Conservation (phyloP, 2,888 invertebrate genomes). For the Drosophila nigricruria region DNA sequence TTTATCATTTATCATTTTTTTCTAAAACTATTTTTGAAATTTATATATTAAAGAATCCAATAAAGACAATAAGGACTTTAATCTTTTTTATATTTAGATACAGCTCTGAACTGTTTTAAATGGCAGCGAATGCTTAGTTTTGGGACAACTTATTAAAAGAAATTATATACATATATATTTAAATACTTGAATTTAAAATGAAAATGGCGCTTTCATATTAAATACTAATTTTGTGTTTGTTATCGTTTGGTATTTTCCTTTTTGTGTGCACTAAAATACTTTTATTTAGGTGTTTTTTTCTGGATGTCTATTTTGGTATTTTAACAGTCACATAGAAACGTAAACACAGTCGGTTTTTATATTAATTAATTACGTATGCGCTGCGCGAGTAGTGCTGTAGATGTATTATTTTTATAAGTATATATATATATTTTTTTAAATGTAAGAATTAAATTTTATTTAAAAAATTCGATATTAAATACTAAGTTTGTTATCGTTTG, state of each 20-base stretch:
- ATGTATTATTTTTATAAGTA: neutral
- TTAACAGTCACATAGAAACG: neutral
- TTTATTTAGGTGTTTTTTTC: too few species aligned
- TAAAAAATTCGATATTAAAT: neutral
- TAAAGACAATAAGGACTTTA: conserved; percentile 25
- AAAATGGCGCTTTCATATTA: neutral
- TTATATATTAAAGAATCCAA: conserved; percentile 26
- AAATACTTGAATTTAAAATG: too few species aligned
- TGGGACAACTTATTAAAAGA: too few species aligned
- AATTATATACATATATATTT: too few species aligned
- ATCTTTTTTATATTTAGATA: neutral
- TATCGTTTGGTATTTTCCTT: neutral
- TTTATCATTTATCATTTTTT: neutral
- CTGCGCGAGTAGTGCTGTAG: neutral
- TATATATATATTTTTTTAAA: too few species aligned
- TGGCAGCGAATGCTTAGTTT: too few species aligned
- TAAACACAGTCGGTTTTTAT: neutral
- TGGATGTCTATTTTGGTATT: neutral
- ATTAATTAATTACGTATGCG: neutral
- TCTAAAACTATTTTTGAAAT: conserved; percentile 9
- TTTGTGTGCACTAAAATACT: neutral
- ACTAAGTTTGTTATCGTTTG: neutral
- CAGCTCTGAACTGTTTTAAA: too few species aligned
- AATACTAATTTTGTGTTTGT: neutral
- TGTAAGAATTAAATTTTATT: neutral